Percentiles rank a stretch among this genome's conserved stretches.
Conservation (phyloP, 2,113 vertebrate species). For the Bagarius yarrelli region DNA sequence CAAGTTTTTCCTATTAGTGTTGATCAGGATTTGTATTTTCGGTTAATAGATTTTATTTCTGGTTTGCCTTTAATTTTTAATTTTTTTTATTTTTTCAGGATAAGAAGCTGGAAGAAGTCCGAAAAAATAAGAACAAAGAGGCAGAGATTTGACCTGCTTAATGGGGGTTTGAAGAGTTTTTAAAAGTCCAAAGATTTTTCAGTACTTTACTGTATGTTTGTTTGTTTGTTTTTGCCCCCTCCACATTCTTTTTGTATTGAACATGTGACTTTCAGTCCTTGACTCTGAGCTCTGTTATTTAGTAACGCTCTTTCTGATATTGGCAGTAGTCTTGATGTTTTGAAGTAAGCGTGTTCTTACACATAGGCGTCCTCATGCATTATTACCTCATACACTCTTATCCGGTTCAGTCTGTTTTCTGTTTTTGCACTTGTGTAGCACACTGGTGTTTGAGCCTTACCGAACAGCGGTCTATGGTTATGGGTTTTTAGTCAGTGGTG, state of each 20-base stretch:
- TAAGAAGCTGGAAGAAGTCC: conserved; percentile 93
- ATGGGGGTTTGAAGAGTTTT: conserved; percentile 69
- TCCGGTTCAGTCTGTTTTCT: conserved; percentile 53
- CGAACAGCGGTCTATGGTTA: too few species aligned
- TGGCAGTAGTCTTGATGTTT: conserved; percentile 56
- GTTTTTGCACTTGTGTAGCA: conserved; percentile 59
- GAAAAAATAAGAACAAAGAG: conserved; percentile 96
- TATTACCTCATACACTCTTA: conserved; percentile 60
- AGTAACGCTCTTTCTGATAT: conserved; percentile 57
- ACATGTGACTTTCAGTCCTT: conserved; percentile 74
- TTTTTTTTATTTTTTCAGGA: conserved; percentile 84
- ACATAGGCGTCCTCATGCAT: conserved; percentile 56
- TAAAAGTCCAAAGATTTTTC: conserved; percentile 87
- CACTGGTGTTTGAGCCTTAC: not conserved
- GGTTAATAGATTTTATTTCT: not conserved
- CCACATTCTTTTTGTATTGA: not conserved
- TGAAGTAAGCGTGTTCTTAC: conserved; percentile 67
- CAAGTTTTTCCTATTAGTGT: not conserved
- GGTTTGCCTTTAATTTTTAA: not conserved
- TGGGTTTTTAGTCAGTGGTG: not conserved
- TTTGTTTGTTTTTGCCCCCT: conserved; percentile 58
- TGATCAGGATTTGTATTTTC: not conserved
- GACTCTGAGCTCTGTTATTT: conserved; percentile 69
- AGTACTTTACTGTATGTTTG: conserved; percentile 64
- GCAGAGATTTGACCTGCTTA: conserved; percentile 74